A percentile compares a stretch with the other conserved stretches of the same genome.
Conservation (phyloP, 2,797 vertebrate genomes). For the Notoglanidium macrostoma region DNA sequence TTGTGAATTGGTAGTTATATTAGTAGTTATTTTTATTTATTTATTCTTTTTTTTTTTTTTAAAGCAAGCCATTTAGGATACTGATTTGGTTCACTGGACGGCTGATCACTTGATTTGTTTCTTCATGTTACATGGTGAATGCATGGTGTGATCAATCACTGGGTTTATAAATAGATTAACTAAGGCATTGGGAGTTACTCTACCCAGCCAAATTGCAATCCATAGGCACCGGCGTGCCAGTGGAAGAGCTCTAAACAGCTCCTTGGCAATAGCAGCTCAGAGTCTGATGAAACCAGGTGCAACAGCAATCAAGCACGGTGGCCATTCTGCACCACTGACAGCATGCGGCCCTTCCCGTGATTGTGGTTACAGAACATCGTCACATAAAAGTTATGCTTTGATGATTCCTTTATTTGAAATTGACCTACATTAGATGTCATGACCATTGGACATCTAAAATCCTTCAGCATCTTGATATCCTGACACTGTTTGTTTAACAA, state of each 20-base stretch:
- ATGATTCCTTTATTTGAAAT: neutral
- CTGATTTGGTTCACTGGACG: neutral
- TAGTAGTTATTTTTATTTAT: too few relatives aligned
- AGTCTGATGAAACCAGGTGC: constrained; percentile 48
- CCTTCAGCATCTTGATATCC: neutral
- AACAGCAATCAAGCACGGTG: constrained; percentile 14
- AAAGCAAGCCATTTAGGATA: neutral
- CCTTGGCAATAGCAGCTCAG: constrained; percentile 33
- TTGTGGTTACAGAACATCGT: neutral
- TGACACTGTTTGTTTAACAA: neutral
- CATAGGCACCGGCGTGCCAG: constrained; percentile 38
- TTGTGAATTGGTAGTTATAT: too few relatives aligned
- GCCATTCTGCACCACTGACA: constrained; percentile 28
- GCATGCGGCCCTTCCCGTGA: neutral
- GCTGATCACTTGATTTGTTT: constrained; percentile 24
- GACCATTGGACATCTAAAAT: too few relatives aligned
- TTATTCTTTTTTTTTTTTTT: neutral
- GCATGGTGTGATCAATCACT: constrained; percentile 43
- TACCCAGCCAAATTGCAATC: constrained; percentile 29
- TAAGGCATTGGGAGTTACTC: constrained; percentile 36
- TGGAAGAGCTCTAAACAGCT: constrained; percentile 47
- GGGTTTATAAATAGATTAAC: constrained; percentile 49
- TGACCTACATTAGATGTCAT: neutral
- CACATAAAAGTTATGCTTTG: neutral
- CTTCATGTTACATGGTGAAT: constrained; percentile 25